These are phyloP conservation scores for Troides aeacus DNA, from an alignment of 2,888 invertebrate genomes.

Conservation along the genomic window DNA sequence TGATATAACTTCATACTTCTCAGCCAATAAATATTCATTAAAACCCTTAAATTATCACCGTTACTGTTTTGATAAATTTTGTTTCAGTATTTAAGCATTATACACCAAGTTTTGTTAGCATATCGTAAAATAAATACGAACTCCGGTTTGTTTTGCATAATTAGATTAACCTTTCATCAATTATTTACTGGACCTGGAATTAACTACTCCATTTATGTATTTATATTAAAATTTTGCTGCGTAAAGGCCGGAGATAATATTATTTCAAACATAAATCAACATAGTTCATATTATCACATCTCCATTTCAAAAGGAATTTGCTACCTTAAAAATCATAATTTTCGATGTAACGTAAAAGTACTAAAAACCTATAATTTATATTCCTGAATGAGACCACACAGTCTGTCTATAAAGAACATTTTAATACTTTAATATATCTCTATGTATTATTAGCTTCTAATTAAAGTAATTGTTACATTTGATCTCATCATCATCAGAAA, in stretches of 20 bases:
- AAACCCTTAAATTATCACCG: not conserved
- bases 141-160: slow-evolving; percentile 63
- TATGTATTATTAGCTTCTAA: too few species aligned
- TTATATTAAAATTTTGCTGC: slow-evolving; percentile 2
- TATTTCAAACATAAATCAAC: not conserved
- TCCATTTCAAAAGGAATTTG: too few species aligned
- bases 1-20: not conserved
- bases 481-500: too few species aligned
- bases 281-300: too few species aligned
- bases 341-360: too few species aligned
- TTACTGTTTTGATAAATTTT: slow-evolving; percentile 10
- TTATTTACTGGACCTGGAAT: slow-evolving; percentile 25
- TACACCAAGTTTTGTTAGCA: slow-evolving; percentile 30
- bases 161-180: slow-evolving; percentile 55
- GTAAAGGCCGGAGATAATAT: not conserved
- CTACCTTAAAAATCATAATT: too few species aligned
- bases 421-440: too few species aligned
- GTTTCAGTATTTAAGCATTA: slow-evolving; percentile 18
- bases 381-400: too few species aligned
- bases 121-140: slow-evolving; percentile 57
- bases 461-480: too few species aligned
- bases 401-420: too few species aligned
- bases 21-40: not conserved
- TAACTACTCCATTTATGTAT: slow-evolving; percentile 24
- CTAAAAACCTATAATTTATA: too few species aligned